Base-by-base conservation (phyloP, 2,113 vertebrate species). In the Shinisaurus crocodilurus region DNA sequence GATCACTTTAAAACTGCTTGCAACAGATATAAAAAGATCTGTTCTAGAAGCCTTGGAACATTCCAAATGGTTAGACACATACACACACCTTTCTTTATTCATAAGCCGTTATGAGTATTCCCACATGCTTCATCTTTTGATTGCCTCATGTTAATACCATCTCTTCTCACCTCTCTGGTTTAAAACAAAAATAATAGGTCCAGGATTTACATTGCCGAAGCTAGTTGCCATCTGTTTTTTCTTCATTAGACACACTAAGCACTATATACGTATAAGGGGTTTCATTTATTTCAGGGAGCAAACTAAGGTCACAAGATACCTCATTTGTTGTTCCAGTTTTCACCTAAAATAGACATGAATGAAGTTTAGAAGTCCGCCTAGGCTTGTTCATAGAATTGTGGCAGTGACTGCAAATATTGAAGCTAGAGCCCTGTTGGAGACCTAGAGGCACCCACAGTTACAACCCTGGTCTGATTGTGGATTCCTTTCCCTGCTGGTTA, bases 61-160 rank as follows among this genome's bases (percentile, higher is more conserved):
- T 74, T 90, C 13, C n/a, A 34, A 87, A 82, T 48, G 0, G 90
- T 92, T 89, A 93, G 92, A 90, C 91, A 89, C 72, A 67, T 32
- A 63, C 20, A 79, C 1, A 40, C 60, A 3, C 2, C 76, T 90
- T 94, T 93, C 72, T 0, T 20, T 92, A 95, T 88, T 93, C 76
- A 88, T 90, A 90, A 92, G 80, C 43, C 84, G 92, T 91, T 94
- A 88, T 6, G 93, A 91, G 15, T 87, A 92, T 88, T 86, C 90
- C 16, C 0, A 0, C 85, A 57, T 57, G 60, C 67, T 34, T 82
- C 81, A 77, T 63, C 92, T 88, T 87, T 90, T 94, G 89, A 93
- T 80, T 91, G 92, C 76, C 54, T 93, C n/a, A 5, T 65, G 60
- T 20, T 82, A 93, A 89, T 18, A 88, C 0, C 91, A 27, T 63